These are phyloP conservation scores for Aramus guarauna DNA, from an alignment of 2,113 vertebrate genomes.

Conservation along the genomic window DNA sequence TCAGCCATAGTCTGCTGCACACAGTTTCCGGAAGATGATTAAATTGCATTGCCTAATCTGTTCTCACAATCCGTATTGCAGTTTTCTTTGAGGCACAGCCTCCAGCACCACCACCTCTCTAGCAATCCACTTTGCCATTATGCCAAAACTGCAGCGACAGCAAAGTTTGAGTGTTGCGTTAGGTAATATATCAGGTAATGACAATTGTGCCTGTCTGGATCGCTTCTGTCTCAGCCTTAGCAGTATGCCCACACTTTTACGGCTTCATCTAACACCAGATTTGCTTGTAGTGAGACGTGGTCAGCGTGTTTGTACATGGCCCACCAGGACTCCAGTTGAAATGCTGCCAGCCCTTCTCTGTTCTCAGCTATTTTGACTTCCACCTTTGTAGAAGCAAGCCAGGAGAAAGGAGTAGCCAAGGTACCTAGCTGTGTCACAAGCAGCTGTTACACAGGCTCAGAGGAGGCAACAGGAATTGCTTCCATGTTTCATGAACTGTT, in stretches of 20 bases:
- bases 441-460: not conserved
- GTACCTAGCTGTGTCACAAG: not conserved
- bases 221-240: not conserved
- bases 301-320: not conserved
- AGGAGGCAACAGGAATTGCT: not conserved
- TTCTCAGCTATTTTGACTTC: not conserved
- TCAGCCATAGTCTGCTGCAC: slow-evolving; percentile 45
- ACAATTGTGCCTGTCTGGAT: not conserved
- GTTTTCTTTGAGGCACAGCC: not conserved
- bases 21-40: slow-evolving; percentile 45
- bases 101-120: not conserved
- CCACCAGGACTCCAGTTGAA: not conserved
- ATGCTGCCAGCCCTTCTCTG: not conserved
- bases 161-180: not conserved
- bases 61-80: slow-evolving; percentile 24
- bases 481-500: not conserved
- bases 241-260: not conserved
- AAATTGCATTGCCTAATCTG: slow-evolving; percentile 43
- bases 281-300: not conserved
- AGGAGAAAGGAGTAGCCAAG: not conserved
- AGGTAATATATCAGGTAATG: too few species aligned
- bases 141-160: not conserved
- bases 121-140: not conserved
- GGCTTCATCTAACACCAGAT: not conserved
- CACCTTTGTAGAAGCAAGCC: fast-evolving